Evolutionary conservation across 2,797 vertebrate species (phyloP).

Genomic region (Megalops cyprinoides): DNA sequence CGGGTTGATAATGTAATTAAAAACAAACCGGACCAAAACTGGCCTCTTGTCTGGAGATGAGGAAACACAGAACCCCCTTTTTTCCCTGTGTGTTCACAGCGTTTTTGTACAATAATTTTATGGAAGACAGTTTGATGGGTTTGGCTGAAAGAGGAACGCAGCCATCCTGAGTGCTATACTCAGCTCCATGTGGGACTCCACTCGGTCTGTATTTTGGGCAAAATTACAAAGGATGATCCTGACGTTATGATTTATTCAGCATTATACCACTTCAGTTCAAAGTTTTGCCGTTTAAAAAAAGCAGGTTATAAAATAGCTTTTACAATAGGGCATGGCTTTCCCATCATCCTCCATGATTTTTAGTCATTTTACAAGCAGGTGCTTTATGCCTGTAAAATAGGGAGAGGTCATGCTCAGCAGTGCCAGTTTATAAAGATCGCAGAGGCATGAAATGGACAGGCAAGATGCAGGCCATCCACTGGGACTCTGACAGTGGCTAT

Average conservation of each 20-base stretch:
- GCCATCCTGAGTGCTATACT: neutral
- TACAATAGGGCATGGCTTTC: slow-evolving; percentile 48
- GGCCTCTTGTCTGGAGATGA: slow-evolving; percentile 42
- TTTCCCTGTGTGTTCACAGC: slow-evolving; percentile 26
- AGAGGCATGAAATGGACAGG: slow-evolving; percentile 28
- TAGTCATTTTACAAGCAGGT: slow-evolving; percentile 50
- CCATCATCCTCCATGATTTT: slow-evolving; percentile 49
- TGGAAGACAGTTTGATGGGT: slow-evolving; percentile 46
- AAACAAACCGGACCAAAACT: slow-evolving; percentile 38
- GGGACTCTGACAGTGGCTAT: slow-evolving; percentile 25
- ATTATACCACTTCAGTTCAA: slow-evolving; percentile 45
- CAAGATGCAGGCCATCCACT: neutral
- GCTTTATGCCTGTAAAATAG: slow-evolving; percentile 39
- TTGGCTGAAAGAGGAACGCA: slow-evolving; percentile 26
- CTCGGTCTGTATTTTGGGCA: slow-evolving; percentile 41
- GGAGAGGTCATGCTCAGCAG: slow-evolving; percentile 32
- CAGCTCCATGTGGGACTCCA: slow-evolving; percentile 30
- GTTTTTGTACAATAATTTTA: slow-evolving; percentile 45
- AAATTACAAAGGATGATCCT: slow-evolving; percentile 51
- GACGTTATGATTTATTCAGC: slow-evolving; percentile 48
- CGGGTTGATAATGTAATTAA: slow-evolving; percentile 50
- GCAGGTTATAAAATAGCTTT: slow-evolving; percentile 44
- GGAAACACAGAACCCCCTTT: slow-evolving; percentile 45
- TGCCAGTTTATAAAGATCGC: slow-evolving; percentile 42
- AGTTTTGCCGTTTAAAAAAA: slow-evolving; percentile 30